Conservation (phyloP, 2,888 invertebrate genomes). For the Mesochorus sp. region DNA sequence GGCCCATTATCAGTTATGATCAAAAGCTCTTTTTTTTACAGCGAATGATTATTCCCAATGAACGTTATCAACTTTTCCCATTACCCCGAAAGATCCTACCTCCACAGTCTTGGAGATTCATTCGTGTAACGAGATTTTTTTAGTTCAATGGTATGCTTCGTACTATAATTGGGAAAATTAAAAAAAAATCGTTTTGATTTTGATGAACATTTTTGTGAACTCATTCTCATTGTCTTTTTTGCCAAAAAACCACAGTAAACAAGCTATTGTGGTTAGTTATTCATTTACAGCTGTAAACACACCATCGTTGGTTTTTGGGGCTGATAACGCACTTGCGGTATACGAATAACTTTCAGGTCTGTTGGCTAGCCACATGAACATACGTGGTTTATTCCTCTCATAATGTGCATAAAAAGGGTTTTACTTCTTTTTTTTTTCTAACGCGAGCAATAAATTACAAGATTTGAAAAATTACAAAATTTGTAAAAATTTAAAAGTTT, state of each 20-base stretch:
- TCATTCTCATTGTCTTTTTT: not conserved
- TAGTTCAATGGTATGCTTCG: no score
- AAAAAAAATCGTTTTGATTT: not conserved
- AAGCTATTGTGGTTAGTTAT: not conserved
- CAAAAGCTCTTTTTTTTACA: not conserved
- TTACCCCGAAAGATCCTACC: no score
- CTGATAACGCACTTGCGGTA: constrained; percentile 29
- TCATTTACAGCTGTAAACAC: not conserved
- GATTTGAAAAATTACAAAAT: no score
- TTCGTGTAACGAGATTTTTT: no score
- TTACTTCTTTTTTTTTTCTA: constrained; percentile 13
- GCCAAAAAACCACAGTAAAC: not conserved
- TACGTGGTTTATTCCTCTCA: constrained; percentile 24
- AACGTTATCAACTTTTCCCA: not conserved
- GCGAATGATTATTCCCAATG: no score
- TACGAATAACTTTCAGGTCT: constrained; percentile 40
- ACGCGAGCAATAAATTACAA: constrained; percentile 4
- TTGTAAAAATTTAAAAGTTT: constrained; percentile 28
- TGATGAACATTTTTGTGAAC: not conserved
- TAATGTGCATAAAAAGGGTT: not conserved
- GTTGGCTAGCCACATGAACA: constrained; percentile 14
- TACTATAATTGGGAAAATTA: no score
- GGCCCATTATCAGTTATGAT: no score
- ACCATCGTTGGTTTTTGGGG: constrained; percentile 1
- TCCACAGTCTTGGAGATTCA: no score